Evolutionary conservation across 2,113 vertebrate genomes (phyloP), one percentile per base, ranked within the genome.

Genomic region (Rhinoderma darwinii): DNA sequence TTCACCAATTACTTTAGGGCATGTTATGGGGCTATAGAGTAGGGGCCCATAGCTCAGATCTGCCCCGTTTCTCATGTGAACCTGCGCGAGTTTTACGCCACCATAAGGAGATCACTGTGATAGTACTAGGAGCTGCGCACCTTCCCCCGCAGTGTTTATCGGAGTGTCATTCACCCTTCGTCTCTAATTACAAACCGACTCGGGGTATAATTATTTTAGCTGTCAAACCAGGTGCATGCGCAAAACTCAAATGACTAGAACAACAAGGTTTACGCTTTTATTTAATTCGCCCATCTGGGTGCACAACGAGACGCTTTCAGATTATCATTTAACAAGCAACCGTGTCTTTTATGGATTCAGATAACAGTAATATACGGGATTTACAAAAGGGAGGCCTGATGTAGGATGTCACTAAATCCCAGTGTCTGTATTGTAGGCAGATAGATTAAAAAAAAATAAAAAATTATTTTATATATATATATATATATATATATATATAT

Each of bases 161-260:
- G 51, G 43, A 27, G 25, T 35, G 61, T 66, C 76, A 79, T n/a
- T 81, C 77, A 59, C 63, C 66, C 72, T n/a, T 50, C 66, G 2
- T 86, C 77, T 86, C 77, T 86, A 86, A 86, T 86, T 81, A 86
- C 77, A 56, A 81, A 27, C 50, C 47, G 10, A 37, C 15, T 27
- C 18, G 17, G 63, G 84, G 73, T 81, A 86, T 73, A 70, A 80
- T 80, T 86, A 86, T 56, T 73, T 80, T 54, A 78, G 35, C 61
- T 70, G 63, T 76, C 47, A 76, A 43, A 54, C 51, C 84, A 86
- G 84, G 63, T 73, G 84, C 73, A 9, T 37, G 8, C 7, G 30
- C 15, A 35, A 85, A 47, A 39, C 41, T 61, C 15, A 61, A 76
- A 47, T 12, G 25, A 44, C 37, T 32, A 18, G 30, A 6, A 76